These are phyloP conservation scores for Diceros bicornis DNA, from an alignment of 2,797 vertebrate species.

Conservation along the genomic window DNA sequence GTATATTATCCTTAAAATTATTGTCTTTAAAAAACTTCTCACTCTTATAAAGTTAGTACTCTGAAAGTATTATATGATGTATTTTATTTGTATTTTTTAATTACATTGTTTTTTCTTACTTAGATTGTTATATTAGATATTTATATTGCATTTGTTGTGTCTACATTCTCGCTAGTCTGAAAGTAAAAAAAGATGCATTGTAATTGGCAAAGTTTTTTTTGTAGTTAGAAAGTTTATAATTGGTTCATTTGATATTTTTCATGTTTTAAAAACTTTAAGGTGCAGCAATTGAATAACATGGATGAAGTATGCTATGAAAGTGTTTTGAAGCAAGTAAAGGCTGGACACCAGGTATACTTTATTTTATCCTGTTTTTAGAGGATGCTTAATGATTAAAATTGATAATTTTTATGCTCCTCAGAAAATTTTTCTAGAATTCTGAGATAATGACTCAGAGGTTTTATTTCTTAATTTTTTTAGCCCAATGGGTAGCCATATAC, in stretches of 20 bases:
- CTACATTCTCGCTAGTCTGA: slow-evolving; percentile 51
- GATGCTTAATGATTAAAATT: slow-evolving; percentile 17
- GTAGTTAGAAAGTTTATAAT: slow-evolving; percentile 24
- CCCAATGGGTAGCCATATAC: background rate
- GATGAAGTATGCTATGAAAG: slow-evolving; percentile 98
- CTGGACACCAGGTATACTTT: slow-evolving; percentile 95
- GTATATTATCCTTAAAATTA: background rate
- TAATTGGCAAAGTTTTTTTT: background rate
- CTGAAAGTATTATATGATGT: slow-evolving; percentile 3
- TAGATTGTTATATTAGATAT: background rate
- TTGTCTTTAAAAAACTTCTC: background rate
- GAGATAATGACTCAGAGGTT: background rate
- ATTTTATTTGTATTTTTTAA: slow-evolving; percentile 57
- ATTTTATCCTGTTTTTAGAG: slow-evolving; percentile 56
- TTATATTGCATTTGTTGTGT: background rate
- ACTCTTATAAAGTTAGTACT: background rate
- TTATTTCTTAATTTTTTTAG: slow-evolving; percentile 48
- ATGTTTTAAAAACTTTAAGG: slow-evolving; percentile 88
- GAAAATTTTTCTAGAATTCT: slow-evolving; percentile 52
- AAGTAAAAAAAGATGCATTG: background rate
- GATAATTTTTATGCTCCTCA: background rate
- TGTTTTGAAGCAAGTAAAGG: slow-evolving; percentile 96
- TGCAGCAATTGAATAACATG: slow-evolving; percentile 97
- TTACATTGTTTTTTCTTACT: background rate
- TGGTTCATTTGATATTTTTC: slow-evolving; percentile 63